Conservation (phyloP, 2,888 invertebrate genomes). For the Cistogaster globosa region DNA sequence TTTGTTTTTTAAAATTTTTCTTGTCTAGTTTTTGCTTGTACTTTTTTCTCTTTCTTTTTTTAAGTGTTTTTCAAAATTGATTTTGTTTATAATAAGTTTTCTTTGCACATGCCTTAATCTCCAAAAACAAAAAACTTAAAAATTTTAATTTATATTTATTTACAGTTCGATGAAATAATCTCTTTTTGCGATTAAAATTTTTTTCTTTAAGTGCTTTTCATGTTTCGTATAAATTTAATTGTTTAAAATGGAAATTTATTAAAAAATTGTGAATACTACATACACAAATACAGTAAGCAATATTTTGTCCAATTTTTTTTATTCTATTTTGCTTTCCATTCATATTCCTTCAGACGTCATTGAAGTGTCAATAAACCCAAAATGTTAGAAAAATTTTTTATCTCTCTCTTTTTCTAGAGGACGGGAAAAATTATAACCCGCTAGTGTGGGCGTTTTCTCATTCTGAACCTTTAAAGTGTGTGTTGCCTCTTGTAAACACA, state of each 20-base stretch:
- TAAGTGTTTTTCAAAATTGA: neutral
- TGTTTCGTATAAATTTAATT: conserved; percentile 1
- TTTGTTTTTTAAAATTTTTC: too few species aligned
- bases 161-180: conserved; percentile 9
- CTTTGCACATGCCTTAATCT: neutral
- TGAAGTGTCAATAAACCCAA: conserved; percentile 59
- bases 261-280: neutral
- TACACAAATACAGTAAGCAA: neutral
- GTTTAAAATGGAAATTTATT: neutral
- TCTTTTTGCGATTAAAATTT: neutral
- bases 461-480: too few species aligned
- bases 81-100: conserved; percentile 43
- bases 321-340: too few species aligned
- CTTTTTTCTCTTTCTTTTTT: neutral
- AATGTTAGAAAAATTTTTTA: neutral
- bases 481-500: too few species aligned
- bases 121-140: neutral
- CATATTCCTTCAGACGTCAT: conserved; percentile 21
- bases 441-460: too few species aligned
- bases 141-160: conserved; percentile 12
- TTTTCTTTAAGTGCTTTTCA: neutral
- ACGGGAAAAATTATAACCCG: too few species aligned
- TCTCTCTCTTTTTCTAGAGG: too few species aligned
- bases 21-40: too few species aligned
- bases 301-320: too few species aligned